These are phyloP conservation scores for Lonchura striata DNA, from an alignment of 2,113 vertebrate genomes.

Conservation along the genomic window DNA sequence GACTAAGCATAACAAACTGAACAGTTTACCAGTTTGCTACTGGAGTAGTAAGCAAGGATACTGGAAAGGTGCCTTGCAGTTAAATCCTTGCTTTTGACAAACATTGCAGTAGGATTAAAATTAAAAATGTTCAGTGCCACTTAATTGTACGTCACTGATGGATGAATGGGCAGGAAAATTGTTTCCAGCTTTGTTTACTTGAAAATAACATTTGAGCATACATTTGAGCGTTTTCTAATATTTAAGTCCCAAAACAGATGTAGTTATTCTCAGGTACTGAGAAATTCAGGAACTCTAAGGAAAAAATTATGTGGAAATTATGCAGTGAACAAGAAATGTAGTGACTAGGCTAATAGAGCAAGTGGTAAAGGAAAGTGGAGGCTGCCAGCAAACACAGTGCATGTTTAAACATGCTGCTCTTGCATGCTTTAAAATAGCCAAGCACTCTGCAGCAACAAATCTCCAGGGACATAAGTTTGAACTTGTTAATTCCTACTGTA, in stretches of 20 bases:
- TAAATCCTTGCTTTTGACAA: background rate
- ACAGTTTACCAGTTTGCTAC: background rate
- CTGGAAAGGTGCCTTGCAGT: background rate
- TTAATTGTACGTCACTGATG: background rate
- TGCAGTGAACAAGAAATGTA: background rate
- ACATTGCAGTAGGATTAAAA: background rate
- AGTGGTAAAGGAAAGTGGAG: background rate
- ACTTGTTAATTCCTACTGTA: background rate
- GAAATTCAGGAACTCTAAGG: background rate
- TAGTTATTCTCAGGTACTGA: background rate
- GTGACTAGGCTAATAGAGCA: background rate
- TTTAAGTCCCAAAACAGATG: background rate
- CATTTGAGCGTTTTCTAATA: background rate
- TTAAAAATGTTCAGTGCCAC: background rate
- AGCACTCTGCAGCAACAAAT: background rate
- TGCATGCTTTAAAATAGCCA: background rate
- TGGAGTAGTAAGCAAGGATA: background rate
- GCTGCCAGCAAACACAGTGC: background rate
- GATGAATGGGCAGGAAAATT: background rate
- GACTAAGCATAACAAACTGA: background rate
- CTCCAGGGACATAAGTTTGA: background rate
- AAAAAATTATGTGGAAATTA: background rate
- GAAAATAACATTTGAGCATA: background rate
- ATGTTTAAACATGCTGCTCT: constrained; percentile 10
- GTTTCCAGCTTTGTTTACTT: background rate